Conservation (phyloP, 2,888 invertebrate species). For the Mechanitis messenoides region DNA sequence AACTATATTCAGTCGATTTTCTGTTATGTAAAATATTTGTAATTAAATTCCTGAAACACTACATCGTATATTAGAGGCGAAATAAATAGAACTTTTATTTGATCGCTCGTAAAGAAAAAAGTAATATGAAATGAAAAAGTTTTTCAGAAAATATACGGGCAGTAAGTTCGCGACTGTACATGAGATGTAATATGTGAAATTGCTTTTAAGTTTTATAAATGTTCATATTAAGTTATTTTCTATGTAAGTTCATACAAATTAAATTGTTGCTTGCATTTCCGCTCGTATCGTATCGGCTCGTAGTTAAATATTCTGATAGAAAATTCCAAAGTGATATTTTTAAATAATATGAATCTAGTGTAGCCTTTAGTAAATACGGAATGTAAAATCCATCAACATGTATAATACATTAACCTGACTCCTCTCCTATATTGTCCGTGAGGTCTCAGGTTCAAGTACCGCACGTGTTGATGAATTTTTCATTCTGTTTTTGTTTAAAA, state of each 20-base stretch:
- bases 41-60: neutral
- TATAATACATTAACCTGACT: too few relatives aligned
- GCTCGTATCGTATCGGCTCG: too few relatives aligned
- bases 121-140: constrained; percentile 18
- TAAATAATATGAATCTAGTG: too few relatives aligned
- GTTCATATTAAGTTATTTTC: neutral
- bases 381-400: too few relatives aligned
- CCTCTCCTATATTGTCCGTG: too few relatives aligned
- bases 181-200: neutral
- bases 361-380: too few relatives aligned
- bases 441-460: too few relatives aligned
- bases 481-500: too few relatives aligned
- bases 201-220: constrained; percentile 5
- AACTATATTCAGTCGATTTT: too few relatives aligned
- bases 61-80: neutral
- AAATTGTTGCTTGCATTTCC: neutral
- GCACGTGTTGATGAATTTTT: too few relatives aligned
- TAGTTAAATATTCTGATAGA: too few relatives aligned
- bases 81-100: constrained; percentile 6
- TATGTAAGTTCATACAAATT: neutral
- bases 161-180: constrained; percentile 1
- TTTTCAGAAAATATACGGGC: constrained; percentile 11
- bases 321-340: too few relatives aligned
- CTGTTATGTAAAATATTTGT: neutral
- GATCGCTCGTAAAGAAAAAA: constrained; percentile 9